phyloP scores from a whole-genome alignment of 2,888 invertebrate species.

The Oscheius sp. region DNA sequence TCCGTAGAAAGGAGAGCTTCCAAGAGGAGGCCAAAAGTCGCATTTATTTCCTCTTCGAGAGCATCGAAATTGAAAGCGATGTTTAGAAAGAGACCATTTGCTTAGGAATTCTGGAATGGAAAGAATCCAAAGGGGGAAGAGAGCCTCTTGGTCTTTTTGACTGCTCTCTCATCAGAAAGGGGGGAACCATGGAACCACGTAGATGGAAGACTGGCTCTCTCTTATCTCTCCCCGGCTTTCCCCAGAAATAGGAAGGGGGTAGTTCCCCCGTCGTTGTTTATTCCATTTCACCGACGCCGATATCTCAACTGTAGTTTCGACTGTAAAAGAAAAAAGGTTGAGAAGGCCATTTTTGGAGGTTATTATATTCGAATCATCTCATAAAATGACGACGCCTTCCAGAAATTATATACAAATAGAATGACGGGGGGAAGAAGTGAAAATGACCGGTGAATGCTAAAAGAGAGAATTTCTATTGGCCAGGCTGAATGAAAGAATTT shows the following conservation, averaged over 20 bases:
- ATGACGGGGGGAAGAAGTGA: no score
- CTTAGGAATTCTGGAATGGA: not conserved
- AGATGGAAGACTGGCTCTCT: not conserved
- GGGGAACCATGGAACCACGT: not conserved
- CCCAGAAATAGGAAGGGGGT: slow-evolving; percentile 12
- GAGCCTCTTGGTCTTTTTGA: not conserved
- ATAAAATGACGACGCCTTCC: no score
- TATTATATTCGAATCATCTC: no score
- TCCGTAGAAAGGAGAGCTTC: not conserved
- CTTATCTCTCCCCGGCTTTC: slow-evolving; percentile 12
- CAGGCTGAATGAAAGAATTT: not conserved
- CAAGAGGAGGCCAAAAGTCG: not conserved
- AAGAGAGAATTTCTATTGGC: not conserved
- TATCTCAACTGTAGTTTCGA: not conserved
- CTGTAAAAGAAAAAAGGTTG: not conserved
- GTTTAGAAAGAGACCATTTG: not conserved
- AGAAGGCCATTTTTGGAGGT: no score
- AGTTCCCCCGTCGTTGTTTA: slow-evolving; percentile 15
- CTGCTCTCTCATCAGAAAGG: no score
- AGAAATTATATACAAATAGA: no score
- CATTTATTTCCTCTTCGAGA: not conserved
- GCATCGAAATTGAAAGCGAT: not conserved
- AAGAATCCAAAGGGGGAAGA: not conserved
- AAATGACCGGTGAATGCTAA: not conserved
- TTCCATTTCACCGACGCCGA: slow-evolving; percentile 9